phyloP scores from a whole-genome alignment of 2,797 vertebrate genomes.

The Hypotaenidia philippensis region DNA sequence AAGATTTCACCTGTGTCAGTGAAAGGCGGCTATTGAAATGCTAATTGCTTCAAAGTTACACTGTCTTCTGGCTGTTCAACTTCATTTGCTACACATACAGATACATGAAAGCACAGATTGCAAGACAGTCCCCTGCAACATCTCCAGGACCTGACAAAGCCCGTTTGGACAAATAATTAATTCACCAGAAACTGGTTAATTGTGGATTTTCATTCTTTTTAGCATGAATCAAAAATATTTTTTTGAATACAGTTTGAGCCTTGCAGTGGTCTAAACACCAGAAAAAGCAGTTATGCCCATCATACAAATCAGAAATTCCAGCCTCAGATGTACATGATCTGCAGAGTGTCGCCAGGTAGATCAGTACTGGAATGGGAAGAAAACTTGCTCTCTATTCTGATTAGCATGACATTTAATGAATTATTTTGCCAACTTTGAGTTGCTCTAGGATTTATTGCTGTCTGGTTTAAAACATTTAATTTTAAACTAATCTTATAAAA shows the following conservation, averaged over 20 bases:
- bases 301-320: neutral
- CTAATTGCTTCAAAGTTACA: neutral
- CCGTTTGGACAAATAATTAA: neutral
- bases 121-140: neutral
- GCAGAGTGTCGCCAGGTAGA: neutral
- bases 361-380: neutral
- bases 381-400: neutral
- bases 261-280: neutral
- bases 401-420: neutral
- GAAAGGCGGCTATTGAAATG: neutral
- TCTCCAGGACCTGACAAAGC: neutral
- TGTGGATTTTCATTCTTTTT: neutral
- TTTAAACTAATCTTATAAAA: constrained; percentile 22
- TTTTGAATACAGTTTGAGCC: neutral
- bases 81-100: neutral
- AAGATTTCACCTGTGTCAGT: neutral
- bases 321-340: neutral
- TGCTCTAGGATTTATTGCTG: neutral
- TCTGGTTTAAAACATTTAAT: neutral
- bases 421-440: neutral
- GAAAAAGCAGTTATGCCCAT: neutral
- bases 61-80: neutral
- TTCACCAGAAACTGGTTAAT: neutral
- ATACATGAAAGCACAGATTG: neutral
- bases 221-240: neutral